phyloP scores from a whole-genome alignment of 2,797 vertebrate species.

The Thaleichthys pacificus region DNA sequence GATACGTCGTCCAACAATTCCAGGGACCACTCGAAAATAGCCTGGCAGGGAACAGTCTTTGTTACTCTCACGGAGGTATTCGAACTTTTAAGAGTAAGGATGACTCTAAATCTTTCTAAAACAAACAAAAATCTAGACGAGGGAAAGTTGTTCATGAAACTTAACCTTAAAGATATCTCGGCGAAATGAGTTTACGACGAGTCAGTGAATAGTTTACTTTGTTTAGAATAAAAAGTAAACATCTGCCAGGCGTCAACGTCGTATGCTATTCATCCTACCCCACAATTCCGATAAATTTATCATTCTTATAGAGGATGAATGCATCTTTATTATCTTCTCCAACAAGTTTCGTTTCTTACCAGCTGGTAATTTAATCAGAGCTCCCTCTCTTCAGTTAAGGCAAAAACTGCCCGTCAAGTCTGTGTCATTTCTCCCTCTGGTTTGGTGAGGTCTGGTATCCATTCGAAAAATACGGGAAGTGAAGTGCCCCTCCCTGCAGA shows the following conservation, averaged over 20 bases:
- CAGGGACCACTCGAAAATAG: too few species aligned
- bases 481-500: slow-evolving; percentile 27
- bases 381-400: slow-evolving; percentile 17
- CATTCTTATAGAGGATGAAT: neutral
- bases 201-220: slow-evolving; percentile 1
- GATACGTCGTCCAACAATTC: too few species aligned
- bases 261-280: neutral
- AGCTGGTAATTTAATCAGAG: neutral
- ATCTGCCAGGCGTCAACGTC: neutral
- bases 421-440: neutral
- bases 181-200: neutral
- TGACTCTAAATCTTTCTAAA: neutral
- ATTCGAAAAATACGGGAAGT: slow-evolving; percentile 30
- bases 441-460: slow-evolving; percentile 14
- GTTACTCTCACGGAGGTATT: neutral
- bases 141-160: neutral
- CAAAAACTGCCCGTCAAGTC: slow-evolving; percentile 6
- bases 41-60: neutral
- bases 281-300: neutral
- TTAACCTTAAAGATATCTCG: neutral
- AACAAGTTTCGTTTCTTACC: neutral
- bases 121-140: neutral
- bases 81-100: neutral
- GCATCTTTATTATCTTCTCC: neutral
- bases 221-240: slow-evolving; percentile 5